Base-by-base conservation (phyloP, 2,113 vertebrate species). In the Lycocorax pyrrhopterus region DNA sequence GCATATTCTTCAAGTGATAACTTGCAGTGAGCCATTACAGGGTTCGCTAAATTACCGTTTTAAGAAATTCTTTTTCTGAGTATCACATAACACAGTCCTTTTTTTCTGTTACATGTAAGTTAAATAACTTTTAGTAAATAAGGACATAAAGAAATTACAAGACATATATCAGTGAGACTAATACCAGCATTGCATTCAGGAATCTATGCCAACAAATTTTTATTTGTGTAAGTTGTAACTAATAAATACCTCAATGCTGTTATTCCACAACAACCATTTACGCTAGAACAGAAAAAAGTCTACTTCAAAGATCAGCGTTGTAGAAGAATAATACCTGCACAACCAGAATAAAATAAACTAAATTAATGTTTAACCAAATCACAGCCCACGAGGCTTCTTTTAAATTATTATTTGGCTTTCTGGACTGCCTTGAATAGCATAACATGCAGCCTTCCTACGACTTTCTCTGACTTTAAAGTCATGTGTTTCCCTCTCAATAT, bases 41-140 rank as follows among this genome's bases (percentile, higher is more conserved):
- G 25, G 39, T 32, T 32, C 0, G 0, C 19, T 30, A 59, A 25
- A 67, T 71, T 39, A 44, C 12, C 1, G 44, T 80, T 60, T 56
- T 22, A 72, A 77, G 33, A 29, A 68, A 68, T 81, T 64, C 1
- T 63, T 35, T 56, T 79, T 30, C 39, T 83, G 20, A 69, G 3
- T 62, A 32, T 41, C 21, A 58, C 16, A 62, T 32, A 25, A 52
- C 72, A 75, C 37, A 6, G 1, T 6, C 4, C 16, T 6, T 29
- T 49, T 46, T 72, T 51, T 53, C 13, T 71, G 5, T 68, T 68
- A 46, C 6, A 18, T 77, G 13, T 10, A 43, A 46, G 11, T 55
- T 68, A 77, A 51, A 35, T 68, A 55, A 43, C 12, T 16, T 33
- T 56, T 22, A 74, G 30, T 52, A 69, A 55, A 55, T n/a, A 39